A percentile compares a stretch with the other conserved stretches of the same genome.
Evolutionary conservation across 2,113 vertebrate species (phyloP).

Genomic region (Mixornis gularis): DNA sequence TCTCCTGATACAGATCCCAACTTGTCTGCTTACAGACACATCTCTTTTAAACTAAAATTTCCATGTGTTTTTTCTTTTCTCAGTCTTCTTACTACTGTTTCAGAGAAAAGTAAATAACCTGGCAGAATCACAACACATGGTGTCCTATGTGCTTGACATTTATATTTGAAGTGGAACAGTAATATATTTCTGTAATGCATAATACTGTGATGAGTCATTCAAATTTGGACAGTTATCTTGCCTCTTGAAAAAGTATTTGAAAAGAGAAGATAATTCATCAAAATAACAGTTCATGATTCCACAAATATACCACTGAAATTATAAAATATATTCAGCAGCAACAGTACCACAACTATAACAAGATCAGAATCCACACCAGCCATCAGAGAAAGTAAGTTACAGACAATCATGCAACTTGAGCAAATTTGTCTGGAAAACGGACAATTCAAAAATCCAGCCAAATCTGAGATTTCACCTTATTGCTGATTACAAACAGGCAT

Average conservation of each 20-base stretch:
- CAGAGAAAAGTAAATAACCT: not conserved
- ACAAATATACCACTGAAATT: not conserved
- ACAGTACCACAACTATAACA: not conserved
- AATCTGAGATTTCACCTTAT: not conserved
- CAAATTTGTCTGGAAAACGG: not conserved
- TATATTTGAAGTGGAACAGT: not conserved
- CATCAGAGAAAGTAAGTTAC: not conserved
- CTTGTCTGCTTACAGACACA: not conserved
- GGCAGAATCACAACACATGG: not conserved
- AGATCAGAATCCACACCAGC: not conserved
- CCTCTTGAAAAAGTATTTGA: not conserved
- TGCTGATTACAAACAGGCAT: not conserved
- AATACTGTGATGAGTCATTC: not conserved
- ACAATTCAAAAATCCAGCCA: not conserved
- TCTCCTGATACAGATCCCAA: not conserved
- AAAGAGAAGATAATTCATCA: not conserved
- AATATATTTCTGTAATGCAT: not conserved
- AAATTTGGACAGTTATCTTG: not conserved
- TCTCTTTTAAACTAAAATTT: not conserved
- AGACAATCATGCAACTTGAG: not conserved
- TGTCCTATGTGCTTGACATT: not conserved
- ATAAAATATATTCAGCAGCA: not conserved
- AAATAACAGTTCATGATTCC: not conserved
- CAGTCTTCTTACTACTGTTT: not conserved
- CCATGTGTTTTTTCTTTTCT: not conserved